A percentile compares a stretch with the other conserved stretches of the same genome.
phyloP scores from a whole-genome alignment of 2,888 invertebrate species.

The Papilio demoleus region DNA sequence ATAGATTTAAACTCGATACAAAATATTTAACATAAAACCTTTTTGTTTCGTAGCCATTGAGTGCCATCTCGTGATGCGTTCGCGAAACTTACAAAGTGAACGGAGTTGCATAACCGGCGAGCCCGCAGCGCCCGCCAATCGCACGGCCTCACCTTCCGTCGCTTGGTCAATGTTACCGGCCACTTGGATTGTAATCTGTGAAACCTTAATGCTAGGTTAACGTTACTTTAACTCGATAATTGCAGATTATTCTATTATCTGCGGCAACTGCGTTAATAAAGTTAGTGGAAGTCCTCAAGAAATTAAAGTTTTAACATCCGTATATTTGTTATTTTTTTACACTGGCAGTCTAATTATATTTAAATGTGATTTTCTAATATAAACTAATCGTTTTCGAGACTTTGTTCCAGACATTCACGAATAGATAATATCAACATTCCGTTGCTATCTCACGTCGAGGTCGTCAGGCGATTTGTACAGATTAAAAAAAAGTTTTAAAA shows the following conservation, averaged over 20 bases:
- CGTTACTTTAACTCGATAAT: constrained; percentile 40
- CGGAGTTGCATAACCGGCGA: constrained; percentile 51
- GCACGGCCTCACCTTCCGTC: constrained; percentile 33
- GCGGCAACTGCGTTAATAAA: background rate
- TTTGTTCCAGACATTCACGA: background rate
- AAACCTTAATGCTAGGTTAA: constrained; percentile 40
- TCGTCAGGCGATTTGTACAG: constrained; percentile 42
- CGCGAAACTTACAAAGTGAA: constrained; percentile 52
- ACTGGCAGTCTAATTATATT: background rate
- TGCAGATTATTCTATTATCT: constrained; percentile 19
- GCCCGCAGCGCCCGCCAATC: constrained; percentile 58
- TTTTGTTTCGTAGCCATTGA: constrained; percentile 32
- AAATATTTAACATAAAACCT: constrained; percentile 23
- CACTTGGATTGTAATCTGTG: constrained; percentile 32
- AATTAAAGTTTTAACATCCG: constrained; percentile 8
- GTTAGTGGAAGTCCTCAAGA: background rate
- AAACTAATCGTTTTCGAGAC: background rate
- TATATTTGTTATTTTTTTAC: background rate
- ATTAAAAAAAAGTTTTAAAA: constrained; percentile 55
- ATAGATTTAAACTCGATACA: background rate
- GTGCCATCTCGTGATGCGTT: constrained; percentile 34
- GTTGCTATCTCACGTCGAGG: constrained; percentile 27
- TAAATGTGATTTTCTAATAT: background rate
- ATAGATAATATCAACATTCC: constrained; percentile 19
- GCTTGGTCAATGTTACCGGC: constrained; percentile 38